A percentile compares a stretch with the other conserved stretches of the same genome.
Conservation (phyloP, 2,113 vertebrate genomes). For the Colius striatus region DNA sequence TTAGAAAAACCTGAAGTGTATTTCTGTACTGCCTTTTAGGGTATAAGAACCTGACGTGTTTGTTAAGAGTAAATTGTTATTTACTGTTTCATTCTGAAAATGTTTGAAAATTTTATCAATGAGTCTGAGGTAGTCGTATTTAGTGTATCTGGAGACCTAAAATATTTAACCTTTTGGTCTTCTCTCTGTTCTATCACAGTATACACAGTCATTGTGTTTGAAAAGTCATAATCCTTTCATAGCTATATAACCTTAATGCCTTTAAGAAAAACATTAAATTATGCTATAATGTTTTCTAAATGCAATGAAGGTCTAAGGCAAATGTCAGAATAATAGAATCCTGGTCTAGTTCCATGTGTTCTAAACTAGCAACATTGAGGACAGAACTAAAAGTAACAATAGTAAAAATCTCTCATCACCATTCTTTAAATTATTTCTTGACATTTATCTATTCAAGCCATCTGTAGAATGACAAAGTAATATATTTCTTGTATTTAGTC, state of each 20-base stretch:
- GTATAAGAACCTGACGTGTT: neutral
- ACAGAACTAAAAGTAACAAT: neutral
- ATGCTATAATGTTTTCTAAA: neutral
- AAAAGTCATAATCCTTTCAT: neutral
- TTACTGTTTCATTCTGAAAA: neutral
- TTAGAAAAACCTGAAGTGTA: neutral
- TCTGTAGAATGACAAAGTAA: fast-evolving
- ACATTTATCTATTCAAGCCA: neutral
- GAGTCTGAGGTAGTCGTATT: neutral
- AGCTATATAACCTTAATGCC: neutral
- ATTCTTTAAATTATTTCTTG: neutral
- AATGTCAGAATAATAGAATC: neutral
- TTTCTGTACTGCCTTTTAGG: neutral
- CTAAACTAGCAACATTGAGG: neutral
- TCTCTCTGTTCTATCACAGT: neutral
- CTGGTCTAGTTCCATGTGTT: neutral
- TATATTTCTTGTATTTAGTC: neutral
- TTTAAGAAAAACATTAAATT: neutral
- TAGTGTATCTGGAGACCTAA: neutral
- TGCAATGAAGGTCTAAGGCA: neutral
- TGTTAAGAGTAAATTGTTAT: neutral
- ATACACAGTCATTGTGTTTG: neutral
- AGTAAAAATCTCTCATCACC: neutral
- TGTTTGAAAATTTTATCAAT: neutral
- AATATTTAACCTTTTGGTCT: neutral